Percentiles rank a stretch among this genome's conserved stretches.
These are phyloP conservation scores for Ruditapes philippinarum DNA, from an alignment of 1,140 invertebrate genomes.

Conservation along the genomic window DNA sequence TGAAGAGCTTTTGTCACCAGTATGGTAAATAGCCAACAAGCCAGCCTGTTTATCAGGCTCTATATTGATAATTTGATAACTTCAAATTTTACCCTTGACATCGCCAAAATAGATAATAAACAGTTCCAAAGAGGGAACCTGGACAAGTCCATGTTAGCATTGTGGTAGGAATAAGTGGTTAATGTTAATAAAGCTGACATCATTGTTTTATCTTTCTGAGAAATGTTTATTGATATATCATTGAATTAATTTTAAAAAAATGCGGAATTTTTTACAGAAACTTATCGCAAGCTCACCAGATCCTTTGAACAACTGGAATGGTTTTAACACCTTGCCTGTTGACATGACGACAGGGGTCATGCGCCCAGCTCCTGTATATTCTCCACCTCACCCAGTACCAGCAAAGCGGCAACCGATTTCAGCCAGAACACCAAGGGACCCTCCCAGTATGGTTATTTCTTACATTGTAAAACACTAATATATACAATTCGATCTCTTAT, in stretches of 20 bases:
- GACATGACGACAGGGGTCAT: conserved; percentile 34
- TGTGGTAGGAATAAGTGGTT: not conserved
- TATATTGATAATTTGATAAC: too few relatives aligned
- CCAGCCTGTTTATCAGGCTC: too few relatives aligned
- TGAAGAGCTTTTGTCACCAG: too few relatives aligned
- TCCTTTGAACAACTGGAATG: conserved; percentile 43
- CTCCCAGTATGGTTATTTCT: conserved; percentile 82
- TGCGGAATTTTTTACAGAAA: conserved; percentile 7
- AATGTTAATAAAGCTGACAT: too few relatives aligned
- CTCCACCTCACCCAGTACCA: conserved; percentile 59
- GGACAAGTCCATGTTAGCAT: not conserved
- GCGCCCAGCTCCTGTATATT: conserved; percentile 49
- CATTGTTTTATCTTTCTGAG: too few relatives aligned
- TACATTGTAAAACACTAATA: too few relatives aligned
- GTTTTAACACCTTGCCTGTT: conserved; percentile 26
- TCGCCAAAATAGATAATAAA: too few relatives aligned
- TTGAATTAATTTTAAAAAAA: not conserved
- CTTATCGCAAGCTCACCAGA: conserved; percentile 33
- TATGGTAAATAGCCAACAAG: too few relatives aligned
- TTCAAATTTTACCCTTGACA: too few relatives aligned
- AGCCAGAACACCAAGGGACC: conserved; percentile 78
- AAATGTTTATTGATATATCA: too few relatives aligned
- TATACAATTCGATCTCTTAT: too few relatives aligned
- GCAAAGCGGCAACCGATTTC: conserved; percentile 64
- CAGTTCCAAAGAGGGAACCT: too few relatives aligned